These are phyloP conservation scores for Peromyscus eremicus DNA, from an alignment of 2,797 vertebrate species.

Conservation along the genomic window DNA sequence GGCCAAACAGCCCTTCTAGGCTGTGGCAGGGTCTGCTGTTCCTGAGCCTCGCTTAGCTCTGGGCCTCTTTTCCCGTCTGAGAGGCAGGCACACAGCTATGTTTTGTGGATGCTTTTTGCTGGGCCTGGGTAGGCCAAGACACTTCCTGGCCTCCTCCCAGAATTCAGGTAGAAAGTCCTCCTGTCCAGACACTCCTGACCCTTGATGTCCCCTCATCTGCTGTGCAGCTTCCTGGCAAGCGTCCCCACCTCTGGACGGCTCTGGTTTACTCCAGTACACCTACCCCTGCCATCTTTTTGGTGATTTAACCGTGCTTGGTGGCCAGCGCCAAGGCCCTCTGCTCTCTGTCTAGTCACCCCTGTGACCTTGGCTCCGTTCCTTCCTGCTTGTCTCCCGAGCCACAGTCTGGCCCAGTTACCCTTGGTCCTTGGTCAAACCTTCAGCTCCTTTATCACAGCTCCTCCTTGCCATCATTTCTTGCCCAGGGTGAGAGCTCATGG, in stretches of 20 bases:
- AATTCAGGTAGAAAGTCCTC: background rate
- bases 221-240: background rate
- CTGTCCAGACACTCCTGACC: background rate
- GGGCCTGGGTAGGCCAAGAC: background rate
- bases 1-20: background rate
- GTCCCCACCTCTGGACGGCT: background rate
- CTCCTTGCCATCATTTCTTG: background rate
- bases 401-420: background rate
- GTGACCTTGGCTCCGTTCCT: background rate
- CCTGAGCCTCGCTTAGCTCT: background rate
- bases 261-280: background rate
- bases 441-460: background rate
- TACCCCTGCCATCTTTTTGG: background rate
- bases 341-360: background rate
- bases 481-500: background rate
- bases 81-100: background rate
- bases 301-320: background rate
- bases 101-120: background rate
- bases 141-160: background rate
- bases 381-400: background rate
- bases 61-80: conserved; percentile 1
- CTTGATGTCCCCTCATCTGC: background rate
- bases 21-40: background rate
- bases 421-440: background rate
- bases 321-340: background rate